These are phyloP conservation scores for Blastomussa wellsi DNA, from an alignment of 92 coral and sea anemone species.

Conservation along the genomic window DNA sequence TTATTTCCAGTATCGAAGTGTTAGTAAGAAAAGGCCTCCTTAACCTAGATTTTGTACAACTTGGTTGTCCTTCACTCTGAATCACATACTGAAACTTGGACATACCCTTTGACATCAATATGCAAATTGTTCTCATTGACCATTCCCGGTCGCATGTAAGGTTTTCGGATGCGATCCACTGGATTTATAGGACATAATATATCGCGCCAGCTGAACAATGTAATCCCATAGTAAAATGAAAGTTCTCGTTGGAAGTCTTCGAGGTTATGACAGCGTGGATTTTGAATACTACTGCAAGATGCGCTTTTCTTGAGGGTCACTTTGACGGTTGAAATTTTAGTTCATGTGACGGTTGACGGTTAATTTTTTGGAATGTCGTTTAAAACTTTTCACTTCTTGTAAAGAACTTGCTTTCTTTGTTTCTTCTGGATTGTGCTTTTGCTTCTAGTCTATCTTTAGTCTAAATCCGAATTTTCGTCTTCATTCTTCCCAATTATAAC, in stretches of 20 bases:
- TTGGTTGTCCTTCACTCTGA: not conserved
- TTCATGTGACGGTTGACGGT: too few species aligned
- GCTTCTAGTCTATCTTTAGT: too few species aligned
- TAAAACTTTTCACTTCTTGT: too few species aligned
- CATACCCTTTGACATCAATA: constrained; percentile 42
- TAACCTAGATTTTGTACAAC: not conserved
- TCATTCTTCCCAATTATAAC: too few species aligned
- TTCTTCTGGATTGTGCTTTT: too few species aligned
- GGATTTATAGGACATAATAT: constrained; percentile 64
- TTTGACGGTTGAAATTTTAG: too few species aligned
- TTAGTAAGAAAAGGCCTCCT: constrained; percentile 23
- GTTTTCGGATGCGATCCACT: not conserved
- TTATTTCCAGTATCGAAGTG: constrained; percentile 25
- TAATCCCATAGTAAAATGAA: constrained; percentile 70
- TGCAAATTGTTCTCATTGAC: constrained; percentile 46
- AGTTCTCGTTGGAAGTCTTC: constrained; percentile 69
- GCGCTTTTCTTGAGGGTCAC: not conserved
- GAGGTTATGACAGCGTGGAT: constrained; percentile 59
- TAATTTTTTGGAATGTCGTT: too few species aligned
- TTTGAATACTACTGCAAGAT: not conserved
- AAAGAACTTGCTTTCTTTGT: too few species aligned
- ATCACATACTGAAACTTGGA: too few species aligned
- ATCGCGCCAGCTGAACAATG: constrained; percentile 78
- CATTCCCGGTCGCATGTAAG: constrained; percentile 29
- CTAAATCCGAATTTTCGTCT: too few species aligned